Evolutionary conservation across 2,888 invertebrate genomes (phyloP), one percentile per base, ranked within the genome.

Genomic region (Neocrepidodera transversa): DNA sequence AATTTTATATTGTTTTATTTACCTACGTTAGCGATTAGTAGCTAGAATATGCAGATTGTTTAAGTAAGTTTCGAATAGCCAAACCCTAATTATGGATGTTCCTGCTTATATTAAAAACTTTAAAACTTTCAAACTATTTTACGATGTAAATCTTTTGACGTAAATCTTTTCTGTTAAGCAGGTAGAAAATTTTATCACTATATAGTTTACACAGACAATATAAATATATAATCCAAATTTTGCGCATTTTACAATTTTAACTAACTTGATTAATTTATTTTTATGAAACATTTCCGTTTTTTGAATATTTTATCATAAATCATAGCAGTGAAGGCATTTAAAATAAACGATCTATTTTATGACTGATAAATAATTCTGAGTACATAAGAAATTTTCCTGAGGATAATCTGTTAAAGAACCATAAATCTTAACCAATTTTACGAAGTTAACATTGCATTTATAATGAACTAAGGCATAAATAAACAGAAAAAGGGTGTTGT

Each of bases 311-410:
- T n/a, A n/a, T n/a, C n/a, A n/a, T n/a, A n/a, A n/a, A n/a, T n/a
- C n/a, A n/a, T n/a, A n/a, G n/a, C n/a, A n/a, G n/a, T n/a, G n/a
- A n/a, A n/a, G n/a, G n/a, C n/a, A n/a, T n/a, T 38, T 26, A 26
- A 14, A 28, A 45, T 28, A 28, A 18, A 45, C 45, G 26, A 18
- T 42, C 20, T 42, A 16, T 42, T 26, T 45, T 26, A 45, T 23
- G 7, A 26, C 14, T n/a, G 14, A 14, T 45, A 45, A 45, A 26
- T 45, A 45, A 45, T 45, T 26, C 18, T 7, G 14, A n/a, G n/a
- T n/a, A 26, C 14, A 7, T 26, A 28, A 54, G 43, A 58, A 53
- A 63, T 63, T 62, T 59, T 60, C 23, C 48, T 26, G 50, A 18
- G 38, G 35, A 58, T 60, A 58, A 26, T 42, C 52, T 43, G 49